Base-by-base conservation (phyloP, 1,140 invertebrate species). In the Atta cephalotes region DNA sequence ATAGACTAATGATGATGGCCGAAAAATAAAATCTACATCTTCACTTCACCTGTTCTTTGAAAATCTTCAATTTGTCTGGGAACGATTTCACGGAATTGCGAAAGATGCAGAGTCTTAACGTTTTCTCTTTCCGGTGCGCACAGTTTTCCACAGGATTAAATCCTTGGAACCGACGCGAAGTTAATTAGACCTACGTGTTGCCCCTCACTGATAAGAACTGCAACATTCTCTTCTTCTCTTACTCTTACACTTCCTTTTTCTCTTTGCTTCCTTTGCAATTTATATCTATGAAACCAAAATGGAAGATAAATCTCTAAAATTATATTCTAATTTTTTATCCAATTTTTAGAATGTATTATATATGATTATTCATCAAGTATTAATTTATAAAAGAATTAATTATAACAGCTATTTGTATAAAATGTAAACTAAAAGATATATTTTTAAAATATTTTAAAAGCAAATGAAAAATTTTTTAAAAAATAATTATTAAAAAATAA, bases 161-260 rank as follows among this genome's bases (percentile, higher is more conserved):
- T 91, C 82, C 88, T 72, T 35, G 66, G 86, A 85, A 89, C 65
- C 51, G 81, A 65, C 76, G 65, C 84, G 65, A 87, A 92, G 87
- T 91, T 91, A 89, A 92, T 92, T 92, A 88, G 85, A 88, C 51
- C 81, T 87, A 88, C 88, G 86, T 88, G 90, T 92, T 81, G 45
- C 25, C 65, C 65, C 63, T 71, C 85, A 53, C 78, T 85, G 88
- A 88, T 87, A 90, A 92, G 72, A 72, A 85, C 84, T 89, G 78
- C 88, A 84, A 35, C 39, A 56, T 79, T 68, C 53, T 53, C 62
- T 53, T 66, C 31, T 31, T 0, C 14, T 7, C 25, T 39, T 12
- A n/a, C 66, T 49, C 25, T 25, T 25, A 25, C 66, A 25, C 6
- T 70, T 2, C n/a, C 10, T 68, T 21, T 51, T 51, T 1, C 18